Base-by-base conservation (phyloP, 2,113 vertebrate species). In the Pteruthius melanotis region DNA sequence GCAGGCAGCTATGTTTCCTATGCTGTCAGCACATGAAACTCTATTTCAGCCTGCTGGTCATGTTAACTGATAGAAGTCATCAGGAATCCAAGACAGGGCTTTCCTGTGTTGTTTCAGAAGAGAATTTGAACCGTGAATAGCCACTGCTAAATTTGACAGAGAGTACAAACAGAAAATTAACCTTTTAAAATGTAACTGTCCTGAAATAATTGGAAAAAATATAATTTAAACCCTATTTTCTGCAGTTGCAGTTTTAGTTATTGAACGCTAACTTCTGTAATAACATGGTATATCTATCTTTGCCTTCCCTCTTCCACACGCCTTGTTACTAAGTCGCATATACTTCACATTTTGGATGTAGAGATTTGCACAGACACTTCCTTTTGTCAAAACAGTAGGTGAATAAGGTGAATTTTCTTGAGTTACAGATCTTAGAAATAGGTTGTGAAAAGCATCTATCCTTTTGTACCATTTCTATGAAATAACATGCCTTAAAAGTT, bases 401-500 rank as follows among this genome's bases (percentile, higher is more conserved):
- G 20, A 86, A 95, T 90, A 65, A 90, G 52, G 82, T 15, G 56
- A 92, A 74, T 63, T 83, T 81, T 60, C 45, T 44, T 20, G 37
- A 89, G 65, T 33, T 87, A 61, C 28, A 75, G 53, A 57, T 54
- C 44, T 79, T 84, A 89, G 92, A 95, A 95, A 75, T 33, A 84
- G 52, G 26, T 76, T 93, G 65, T 2, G 8, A 82, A 95, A 93
- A 91, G 45, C 63, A 84, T 64, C 65, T 87, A 10, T 79, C 77
- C 57, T 94, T 95, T 91, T 91, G n/a, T 95, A 78, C 50, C 37
- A 65, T 9, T 61, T 79, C 31, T 85, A 14, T 79, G 45, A 89
- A 94, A 93, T 69, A 87, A 24, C 40, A 60, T 69, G 53, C n/a
- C 52, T 82, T 82, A 82, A 91, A 94, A 94, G 53, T 93, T 95